Conservation (phyloP, 2,888 invertebrate genomes). For the Heliconius cydno region DNA sequence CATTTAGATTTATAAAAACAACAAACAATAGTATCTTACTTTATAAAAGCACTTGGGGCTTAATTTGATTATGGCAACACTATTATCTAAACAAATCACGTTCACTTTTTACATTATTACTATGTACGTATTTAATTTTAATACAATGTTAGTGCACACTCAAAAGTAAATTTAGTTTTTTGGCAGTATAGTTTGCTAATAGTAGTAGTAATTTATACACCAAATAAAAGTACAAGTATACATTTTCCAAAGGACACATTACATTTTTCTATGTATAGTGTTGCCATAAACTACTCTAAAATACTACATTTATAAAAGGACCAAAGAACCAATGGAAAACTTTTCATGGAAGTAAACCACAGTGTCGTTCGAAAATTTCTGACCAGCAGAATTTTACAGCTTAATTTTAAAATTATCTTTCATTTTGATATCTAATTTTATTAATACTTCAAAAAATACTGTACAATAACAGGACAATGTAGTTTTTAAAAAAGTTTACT, state of each 20-base stretch:
- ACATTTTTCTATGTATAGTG: conserved; percentile 3
- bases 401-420: conserved; percentile 30
- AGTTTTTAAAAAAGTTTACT: conserved; percentile 30
- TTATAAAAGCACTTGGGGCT: conserved; percentile 56
- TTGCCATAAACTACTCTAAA: conserved; percentile 42
- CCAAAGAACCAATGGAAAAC: conserved; percentile 62
- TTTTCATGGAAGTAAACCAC: conserved; percentile 60
- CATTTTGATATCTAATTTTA: conserved; percentile 4
- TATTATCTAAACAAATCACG: neutral
- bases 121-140: neutral
- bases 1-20: conserved; percentile 10
- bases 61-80: conserved; percentile 43
- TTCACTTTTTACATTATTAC: neutral
- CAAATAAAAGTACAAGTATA: neutral
- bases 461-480: conserved; percentile 45
- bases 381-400: conserved; percentile 66
- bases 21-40: conserved; percentile 17
- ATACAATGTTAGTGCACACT: neutral
- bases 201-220: neutral
- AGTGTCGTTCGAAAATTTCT: conserved; percentile 51
- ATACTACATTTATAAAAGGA: conserved; percentile 53
- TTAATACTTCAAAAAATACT: conserved; percentile 43
- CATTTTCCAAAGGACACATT: neutral
- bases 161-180: neutral
- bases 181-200: conserved; percentile 12